A percentile compares a stretch with the other conserved stretches of the same genome.
These are phyloP conservation scores for Lepidurus arcticus DNA, from an alignment of 1,140 invertebrate species.

Conservation along the genomic window DNA sequence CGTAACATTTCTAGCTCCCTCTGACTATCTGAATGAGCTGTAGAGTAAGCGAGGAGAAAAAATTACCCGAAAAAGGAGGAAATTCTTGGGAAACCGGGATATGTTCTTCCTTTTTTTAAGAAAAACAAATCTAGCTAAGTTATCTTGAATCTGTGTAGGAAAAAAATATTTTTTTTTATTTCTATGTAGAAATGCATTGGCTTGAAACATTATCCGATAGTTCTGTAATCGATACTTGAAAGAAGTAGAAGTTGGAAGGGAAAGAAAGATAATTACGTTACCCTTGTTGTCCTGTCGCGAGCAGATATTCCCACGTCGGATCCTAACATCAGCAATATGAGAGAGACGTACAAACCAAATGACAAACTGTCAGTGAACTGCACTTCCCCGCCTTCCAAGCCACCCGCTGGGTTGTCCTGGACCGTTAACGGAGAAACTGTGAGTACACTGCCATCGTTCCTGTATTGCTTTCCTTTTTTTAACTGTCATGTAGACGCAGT, in stretches of 20 bases:
- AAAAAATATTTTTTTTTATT: no score
- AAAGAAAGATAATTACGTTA: not conserved
- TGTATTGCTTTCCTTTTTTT: not conserved
- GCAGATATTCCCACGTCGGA: slow-evolving; percentile 30
- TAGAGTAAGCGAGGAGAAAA: not conserved
- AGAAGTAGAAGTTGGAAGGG: not conserved
- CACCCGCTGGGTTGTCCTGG: slow-evolving; percentile 39
- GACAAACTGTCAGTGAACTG: slow-evolving; percentile 40
- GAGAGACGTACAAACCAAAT: slow-evolving; percentile 38
- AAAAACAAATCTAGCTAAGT: no score
- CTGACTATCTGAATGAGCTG: slow-evolving; percentile 9
- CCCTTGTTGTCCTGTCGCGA: not conserved
- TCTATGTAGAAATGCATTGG: no score
- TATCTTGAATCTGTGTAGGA: no score
- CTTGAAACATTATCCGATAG: no score
- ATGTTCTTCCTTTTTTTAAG: no score
- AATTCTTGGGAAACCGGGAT: not conserved
- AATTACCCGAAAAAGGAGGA: not conserved
- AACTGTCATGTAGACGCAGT: not conserved
- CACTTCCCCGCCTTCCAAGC: slow-evolving; percentile 40
- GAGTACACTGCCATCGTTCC: not conserved
- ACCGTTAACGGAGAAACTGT: slow-evolving; percentile 38
- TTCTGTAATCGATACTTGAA: not conserved
- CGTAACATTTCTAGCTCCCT: slow-evolving; percentile 14
- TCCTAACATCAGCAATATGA: slow-evolving; percentile 38